A percentile compares a stretch with the other conserved stretches of the same genome.
phyloP scores from a whole-genome alignment of 2,888 invertebrate species.

The Pelosia muscerda region DNA sequence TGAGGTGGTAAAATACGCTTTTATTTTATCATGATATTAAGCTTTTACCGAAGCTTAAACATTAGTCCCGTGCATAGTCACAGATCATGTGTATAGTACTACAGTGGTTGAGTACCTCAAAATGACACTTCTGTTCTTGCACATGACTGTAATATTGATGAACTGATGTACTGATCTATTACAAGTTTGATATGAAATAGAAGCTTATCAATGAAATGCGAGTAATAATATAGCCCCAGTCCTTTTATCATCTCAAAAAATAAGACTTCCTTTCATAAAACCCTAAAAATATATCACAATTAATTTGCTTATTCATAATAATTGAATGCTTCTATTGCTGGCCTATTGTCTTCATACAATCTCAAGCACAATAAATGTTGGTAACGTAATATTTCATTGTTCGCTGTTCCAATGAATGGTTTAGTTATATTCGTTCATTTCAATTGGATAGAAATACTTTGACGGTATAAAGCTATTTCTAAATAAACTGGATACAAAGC shows the following conservation, averaged over 20 bases:
- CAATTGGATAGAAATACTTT: background rate
- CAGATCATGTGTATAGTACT: too few species aligned
- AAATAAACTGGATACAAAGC: constrained; percentile 11
- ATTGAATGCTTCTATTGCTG: background rate
- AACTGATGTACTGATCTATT: too few species aligned
- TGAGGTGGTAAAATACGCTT: background rate
- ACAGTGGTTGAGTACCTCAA: too few species aligned
- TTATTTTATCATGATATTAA: background rate
- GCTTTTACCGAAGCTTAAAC: background rate
- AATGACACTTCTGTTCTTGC: too few species aligned
- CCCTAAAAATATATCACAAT: background rate
- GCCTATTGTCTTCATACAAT: background rate
- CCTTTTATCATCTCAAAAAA: too few species aligned
- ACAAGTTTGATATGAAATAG: background rate
- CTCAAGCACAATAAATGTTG: background rate
- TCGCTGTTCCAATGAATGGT: background rate
- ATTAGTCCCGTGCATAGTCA: too few species aligned
- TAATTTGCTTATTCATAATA: background rate
- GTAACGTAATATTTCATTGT: constrained; percentile 1
- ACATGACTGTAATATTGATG: too few species aligned
- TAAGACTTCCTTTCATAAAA: too few species aligned
- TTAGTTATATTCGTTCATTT: background rate
- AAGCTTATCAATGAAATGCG: background rate
- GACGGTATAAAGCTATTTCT: constrained; percentile 9
- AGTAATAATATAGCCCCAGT: too few species aligned